A percentile compares a stretch with the other conserved stretches of the same genome.
phyloP scores from a whole-genome alignment of 1,140 invertebrate species.

The Melipona quadrifasciata region DNA sequence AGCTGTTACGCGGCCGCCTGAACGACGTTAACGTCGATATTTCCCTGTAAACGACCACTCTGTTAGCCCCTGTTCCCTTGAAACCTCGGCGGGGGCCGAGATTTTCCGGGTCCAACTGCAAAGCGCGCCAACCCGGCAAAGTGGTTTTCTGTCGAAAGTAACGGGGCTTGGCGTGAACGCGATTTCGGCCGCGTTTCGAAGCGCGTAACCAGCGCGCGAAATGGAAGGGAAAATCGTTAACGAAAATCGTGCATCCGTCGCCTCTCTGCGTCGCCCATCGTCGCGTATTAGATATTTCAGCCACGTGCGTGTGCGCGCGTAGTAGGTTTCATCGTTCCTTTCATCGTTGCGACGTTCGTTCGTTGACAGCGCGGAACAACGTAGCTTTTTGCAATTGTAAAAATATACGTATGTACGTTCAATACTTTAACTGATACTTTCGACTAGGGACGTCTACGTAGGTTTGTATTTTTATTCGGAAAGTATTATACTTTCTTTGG shows the following conservation, averaged over 20 bases:
- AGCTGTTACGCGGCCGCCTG: constrained; percentile 54
- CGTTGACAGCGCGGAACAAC: neutral
- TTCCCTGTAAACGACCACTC: constrained; percentile 52
- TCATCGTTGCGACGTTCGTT: neutral
- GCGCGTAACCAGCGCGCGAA: constrained; percentile 17
- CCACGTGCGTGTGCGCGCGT: neutral
- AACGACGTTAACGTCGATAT: constrained; percentile 59
- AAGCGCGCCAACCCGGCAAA: constrained; percentile 29
- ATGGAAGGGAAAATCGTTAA: constrained; percentile 8
- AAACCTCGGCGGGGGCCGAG: neutral
- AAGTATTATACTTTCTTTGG: no score
- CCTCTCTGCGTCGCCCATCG: neutral
- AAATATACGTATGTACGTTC: neutral
- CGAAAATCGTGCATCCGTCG: neutral
- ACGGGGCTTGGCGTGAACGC: constrained; percentile 44
- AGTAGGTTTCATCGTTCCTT: neutral
- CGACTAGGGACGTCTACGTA: no score
- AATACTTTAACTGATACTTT: neutral
- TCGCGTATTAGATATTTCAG: neutral
- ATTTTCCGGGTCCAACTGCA: constrained; percentile 44
- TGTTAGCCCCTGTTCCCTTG: constrained; percentile 5
- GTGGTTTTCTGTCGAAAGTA: constrained; percentile 48
- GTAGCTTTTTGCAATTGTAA: neutral
- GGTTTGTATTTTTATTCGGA: no score
- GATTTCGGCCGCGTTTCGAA: constrained; percentile 23